Conservation (phyloP, 2,888 invertebrate species). For the Dugesia japonica region DNA sequence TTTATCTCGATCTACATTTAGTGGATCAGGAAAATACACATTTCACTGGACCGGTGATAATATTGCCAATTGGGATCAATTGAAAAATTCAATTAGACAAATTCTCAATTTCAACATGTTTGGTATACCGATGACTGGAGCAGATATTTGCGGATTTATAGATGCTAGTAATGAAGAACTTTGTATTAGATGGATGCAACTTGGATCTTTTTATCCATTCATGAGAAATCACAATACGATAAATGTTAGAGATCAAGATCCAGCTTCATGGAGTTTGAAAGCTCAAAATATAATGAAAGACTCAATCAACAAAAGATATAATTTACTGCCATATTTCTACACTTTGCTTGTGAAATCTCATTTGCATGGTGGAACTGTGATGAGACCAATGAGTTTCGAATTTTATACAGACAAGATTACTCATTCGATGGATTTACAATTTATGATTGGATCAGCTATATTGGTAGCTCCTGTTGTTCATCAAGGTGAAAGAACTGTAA, state of each 20-base stretch:
- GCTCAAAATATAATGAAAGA: conserved; percentile 50
- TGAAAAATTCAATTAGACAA: conserved; percentile 53
- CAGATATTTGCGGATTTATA: conserved; percentile 45
- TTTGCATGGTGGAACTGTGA: conserved; percentile 39
- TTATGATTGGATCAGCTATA: conserved; percentile 40
- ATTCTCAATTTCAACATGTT: conserved; percentile 39
- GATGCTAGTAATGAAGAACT: conserved; percentile 42
- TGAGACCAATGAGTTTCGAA: conserved; percentile 41
- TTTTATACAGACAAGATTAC: conserved; percentile 28
- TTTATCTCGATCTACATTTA: conserved; percentile 59
- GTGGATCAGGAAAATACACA: conserved; percentile 40
- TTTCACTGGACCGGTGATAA: conserved; percentile 46
- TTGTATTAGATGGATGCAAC: conserved; percentile 45
- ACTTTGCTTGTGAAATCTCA: conserved; percentile 43
- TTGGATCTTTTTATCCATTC: conserved; percentile 46
- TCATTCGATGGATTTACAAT: conserved; percentile 35
- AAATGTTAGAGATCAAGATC: conserved; percentile 58
- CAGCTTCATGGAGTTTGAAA: conserved; percentile 58
- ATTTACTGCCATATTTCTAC: conserved; percentile 50
- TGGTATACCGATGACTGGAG: conserved; percentile 44
- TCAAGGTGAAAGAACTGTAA: neutral
- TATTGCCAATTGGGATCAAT: conserved; percentile 46
- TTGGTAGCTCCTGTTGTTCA: conserved; percentile 37
- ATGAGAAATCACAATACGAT: conserved; percentile 44
- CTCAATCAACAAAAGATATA: conserved; percentile 39